Base-by-base conservation (phyloP, 2,888 invertebrate genomes). In the Mythimna lalbum region DNA sequence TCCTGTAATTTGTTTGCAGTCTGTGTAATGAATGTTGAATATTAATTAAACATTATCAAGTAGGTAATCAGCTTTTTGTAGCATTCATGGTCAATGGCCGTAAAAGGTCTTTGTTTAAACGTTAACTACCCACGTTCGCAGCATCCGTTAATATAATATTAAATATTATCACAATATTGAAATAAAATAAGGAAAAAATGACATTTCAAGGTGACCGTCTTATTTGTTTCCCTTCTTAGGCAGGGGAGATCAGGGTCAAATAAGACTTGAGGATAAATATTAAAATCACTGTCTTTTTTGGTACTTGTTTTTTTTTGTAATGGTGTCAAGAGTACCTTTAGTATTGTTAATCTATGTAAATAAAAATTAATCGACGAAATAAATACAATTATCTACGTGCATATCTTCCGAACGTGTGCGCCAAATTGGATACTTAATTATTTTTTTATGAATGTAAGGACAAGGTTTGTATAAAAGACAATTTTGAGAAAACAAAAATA, bases 71-170 rank as follows among this genome's bases (percentile, higher is more conserved):
- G 17, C 10, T 53, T 50, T 59, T 60, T 63, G 50, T 33, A 50
- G 19, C 17, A 33, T 53, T 65, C 53, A 62, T 73, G 79, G 61
- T 43, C 65, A 73, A 23, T 50, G 36, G 21, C 52, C 31, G 27
- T 23, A 50, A 56, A 50, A 60, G 17, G 23, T 36, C 39, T 31
- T 57, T 69, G 36, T 77, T 62, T 69, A 23, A 23, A 57, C 43
- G 43, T 43, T 39, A 36, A 52, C 10, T 21, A 19, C n/a, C n/a
- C 14, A 36, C 33, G 21, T 7, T 33, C n/a, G 12, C 12, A 12
- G 63, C 43, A 53, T 59, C 19, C 36, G 12, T 43, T 53, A 49
- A 70, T 36, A 36, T 27, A 4, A 21, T 39, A 49, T 57, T 27
- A 36, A 53, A 56, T 57, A 56, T 57, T 63, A 47, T 19, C 9